These are phyloP conservation scores for Fragum fragum DNA, from an alignment of 2,888 invertebrate species.

Conservation along the genomic window DNA sequence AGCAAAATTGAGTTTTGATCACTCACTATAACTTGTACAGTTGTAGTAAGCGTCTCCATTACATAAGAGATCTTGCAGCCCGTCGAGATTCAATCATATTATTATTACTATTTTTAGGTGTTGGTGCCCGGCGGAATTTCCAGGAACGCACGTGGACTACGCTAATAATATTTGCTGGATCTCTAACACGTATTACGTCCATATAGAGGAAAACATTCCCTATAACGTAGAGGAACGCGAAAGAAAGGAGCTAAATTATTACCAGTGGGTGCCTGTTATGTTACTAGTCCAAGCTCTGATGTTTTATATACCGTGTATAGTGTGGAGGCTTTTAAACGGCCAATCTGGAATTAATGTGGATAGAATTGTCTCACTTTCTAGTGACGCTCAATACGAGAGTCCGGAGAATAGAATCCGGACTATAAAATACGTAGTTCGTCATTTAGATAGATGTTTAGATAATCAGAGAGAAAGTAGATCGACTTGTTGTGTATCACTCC, in stretches of 20 bases:
- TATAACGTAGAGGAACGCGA: constrained; percentile 71
- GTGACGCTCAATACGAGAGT: constrained; percentile 87
- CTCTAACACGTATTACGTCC: constrained; percentile 88
- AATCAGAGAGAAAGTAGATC: constrained; percentile 84
- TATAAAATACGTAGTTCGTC: constrained; percentile 87
- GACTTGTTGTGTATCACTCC: constrained; percentile 82
- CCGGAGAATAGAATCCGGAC: constrained; percentile 87
- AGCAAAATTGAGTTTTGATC: no score
- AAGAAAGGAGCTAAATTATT: constrained; percentile 84
- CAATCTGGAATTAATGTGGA: constrained; percentile 88
- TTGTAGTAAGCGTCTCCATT: no score
- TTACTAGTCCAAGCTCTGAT: constrained; percentile 87
- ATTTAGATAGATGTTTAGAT: constrained; percentile 87
- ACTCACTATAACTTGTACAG: no score
- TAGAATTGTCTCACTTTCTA: constrained; percentile 84
- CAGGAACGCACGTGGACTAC: constrained; percentile 88
- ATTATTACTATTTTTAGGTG: constrained; percentile 76
- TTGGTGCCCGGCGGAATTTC: constrained; percentile 88
- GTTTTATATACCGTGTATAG: constrained; percentile 88
- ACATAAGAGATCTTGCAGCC: no score
- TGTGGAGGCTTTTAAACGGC: constrained; percentile 87
- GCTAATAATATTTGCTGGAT: constrained; percentile 88
- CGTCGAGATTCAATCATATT: no score
- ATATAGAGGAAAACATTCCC: constrained; percentile 75
- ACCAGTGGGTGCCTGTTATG: constrained; percentile 87